A percentile compares a stretch with the other conserved stretches of the same genome.
Evolutionary conservation across 2,888 invertebrate species (phyloP).

Genomic region (Deilephila elpenor): DNA sequence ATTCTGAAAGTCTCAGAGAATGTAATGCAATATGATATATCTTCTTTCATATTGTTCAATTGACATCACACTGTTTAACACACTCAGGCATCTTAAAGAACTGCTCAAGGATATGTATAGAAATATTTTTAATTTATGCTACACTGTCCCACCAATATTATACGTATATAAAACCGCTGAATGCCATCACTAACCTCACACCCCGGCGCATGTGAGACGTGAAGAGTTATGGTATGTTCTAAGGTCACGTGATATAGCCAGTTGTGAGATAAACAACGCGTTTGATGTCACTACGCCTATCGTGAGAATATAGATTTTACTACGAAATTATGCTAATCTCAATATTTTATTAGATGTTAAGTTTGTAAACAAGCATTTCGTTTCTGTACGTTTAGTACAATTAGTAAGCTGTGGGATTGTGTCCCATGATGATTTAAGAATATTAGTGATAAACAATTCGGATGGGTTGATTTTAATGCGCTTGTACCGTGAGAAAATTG

Average conservation of each 20-base stretch:
- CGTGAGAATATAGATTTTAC: slow-evolving; percentile 29
- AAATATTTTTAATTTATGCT: no score
- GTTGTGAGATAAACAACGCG: slow-evolving; percentile 1
- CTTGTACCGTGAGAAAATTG: background rate
- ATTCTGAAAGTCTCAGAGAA: no score
- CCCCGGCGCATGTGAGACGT: slow-evolving; percentile 24
- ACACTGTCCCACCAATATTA: background rate
- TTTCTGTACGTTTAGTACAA: slow-evolving; percentile 15
- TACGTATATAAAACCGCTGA: background rate
- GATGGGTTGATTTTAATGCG: background rate
- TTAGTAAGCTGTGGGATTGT: background rate
- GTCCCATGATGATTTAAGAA: background rate
- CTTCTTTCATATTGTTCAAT: no score
- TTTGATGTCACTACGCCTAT: background rate
- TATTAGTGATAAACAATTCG: background rate
- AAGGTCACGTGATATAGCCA: slow-evolving; percentile 5
- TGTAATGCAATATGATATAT: no score
- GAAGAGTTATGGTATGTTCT: background rate
- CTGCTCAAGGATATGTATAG: no score
- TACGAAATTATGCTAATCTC: slow-evolving; percentile 27
- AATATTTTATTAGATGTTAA: slow-evolving; percentile 2
- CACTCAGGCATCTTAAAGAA: no score
- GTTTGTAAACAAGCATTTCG: background rate
- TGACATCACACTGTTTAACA: no score
- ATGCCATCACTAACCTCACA: background rate